A percentile compares a stretch with the other conserved stretches of the same genome.
Conservation (phyloP, 2,113 vertebrate species). For the Notiomystis cincta region DNA sequence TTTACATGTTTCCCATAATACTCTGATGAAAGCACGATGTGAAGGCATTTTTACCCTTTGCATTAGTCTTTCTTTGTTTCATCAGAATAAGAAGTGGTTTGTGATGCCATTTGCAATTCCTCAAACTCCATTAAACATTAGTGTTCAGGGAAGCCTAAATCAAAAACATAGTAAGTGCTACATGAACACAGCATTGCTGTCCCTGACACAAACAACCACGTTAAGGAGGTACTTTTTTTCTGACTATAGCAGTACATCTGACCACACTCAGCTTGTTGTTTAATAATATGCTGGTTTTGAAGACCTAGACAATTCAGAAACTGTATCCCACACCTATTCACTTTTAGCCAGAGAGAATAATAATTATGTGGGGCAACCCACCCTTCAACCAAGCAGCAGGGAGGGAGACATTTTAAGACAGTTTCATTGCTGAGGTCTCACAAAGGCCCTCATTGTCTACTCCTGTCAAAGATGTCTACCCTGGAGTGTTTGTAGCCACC, state of each 20-base stretch:
- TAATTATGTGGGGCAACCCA: neutral
- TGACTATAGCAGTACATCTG: neutral
- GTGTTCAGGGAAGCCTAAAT: conserved; percentile 25
- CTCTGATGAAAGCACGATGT: conserved; percentile 38
- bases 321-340: neutral
- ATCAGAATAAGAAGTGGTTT: conserved; percentile 62
- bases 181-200: neutral
- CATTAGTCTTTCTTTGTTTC: conserved; percentile 54
- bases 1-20: conserved; percentile 59
- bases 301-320: neutral
- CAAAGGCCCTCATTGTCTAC: neutral
- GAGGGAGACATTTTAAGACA: neutral
- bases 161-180: neutral
- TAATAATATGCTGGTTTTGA: neutral
- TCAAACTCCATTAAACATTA: conserved; percentile 60
- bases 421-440: neutral
- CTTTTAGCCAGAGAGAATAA: neutral
- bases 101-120: conserved; percentile 64
- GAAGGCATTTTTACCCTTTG: neutral
- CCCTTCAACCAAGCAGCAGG: neutral
- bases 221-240: neutral
- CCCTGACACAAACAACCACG: neutral
- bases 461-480: neutral
- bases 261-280: neutral
- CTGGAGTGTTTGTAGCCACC: neutral